These are phyloP conservation scores for Meriones psammophilus DNA, from an alignment of 2,797 vertebrate genomes.

Conservation along the genomic window DNA sequence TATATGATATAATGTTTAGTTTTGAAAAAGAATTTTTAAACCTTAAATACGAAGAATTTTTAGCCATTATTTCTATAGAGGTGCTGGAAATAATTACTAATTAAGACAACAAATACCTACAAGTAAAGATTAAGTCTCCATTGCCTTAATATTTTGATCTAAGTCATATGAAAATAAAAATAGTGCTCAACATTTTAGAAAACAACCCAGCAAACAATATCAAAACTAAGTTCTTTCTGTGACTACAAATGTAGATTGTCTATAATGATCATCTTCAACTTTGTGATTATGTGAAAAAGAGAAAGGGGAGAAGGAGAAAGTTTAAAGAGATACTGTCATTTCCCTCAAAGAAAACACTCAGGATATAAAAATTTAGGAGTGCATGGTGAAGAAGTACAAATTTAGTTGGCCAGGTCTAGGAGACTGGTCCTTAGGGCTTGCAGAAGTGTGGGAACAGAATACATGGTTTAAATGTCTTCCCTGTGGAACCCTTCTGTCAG, in stretches of 20 bases:
- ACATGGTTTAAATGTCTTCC: not conserved
- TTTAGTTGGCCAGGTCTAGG: not conserved
- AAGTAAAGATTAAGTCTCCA: constrained; percentile 53
- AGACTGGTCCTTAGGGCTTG: not conserved
- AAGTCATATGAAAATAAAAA: constrained; percentile 61
- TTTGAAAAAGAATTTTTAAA: constrained; percentile 58
- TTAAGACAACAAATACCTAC: constrained; percentile 39
- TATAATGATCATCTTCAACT: constrained; percentile 53
- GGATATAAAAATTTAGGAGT: not conserved
- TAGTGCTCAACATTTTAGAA: constrained; percentile 49
- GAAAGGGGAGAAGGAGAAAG: not conserved
- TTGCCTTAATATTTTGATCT: constrained; percentile 61
- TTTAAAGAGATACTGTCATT: constrained; percentile 25
- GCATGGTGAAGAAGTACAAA: not conserved
- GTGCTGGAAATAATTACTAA: constrained; percentile 47
- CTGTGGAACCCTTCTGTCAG: not conserved
- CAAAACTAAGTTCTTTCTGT: constrained; percentile 59
- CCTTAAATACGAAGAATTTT: constrained; percentile 46
- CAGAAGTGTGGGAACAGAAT: not conserved
- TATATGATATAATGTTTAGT: constrained; percentile 51
- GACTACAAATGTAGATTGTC: constrained; percentile 64
- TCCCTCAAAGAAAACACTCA: constrained; percentile 25
- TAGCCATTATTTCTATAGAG: constrained; percentile 39
- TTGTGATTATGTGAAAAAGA: not conserved
- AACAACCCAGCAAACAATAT: constrained; percentile 52